Conservation (phyloP, 2,113 vertebrate species). For the Platichthys stellatus region DNA sequence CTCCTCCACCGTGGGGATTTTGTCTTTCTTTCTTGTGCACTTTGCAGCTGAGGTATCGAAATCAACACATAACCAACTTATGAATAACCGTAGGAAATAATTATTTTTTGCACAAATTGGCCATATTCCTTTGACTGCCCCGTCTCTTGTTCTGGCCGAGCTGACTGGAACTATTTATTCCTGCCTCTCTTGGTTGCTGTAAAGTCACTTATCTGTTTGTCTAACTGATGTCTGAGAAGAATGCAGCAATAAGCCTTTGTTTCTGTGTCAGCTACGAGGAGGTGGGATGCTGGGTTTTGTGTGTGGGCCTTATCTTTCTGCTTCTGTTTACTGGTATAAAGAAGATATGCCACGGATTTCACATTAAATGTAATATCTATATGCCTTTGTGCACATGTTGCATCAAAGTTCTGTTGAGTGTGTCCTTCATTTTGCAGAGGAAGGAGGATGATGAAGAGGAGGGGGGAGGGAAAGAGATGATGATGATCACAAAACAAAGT, state of each 20-base stretch:
- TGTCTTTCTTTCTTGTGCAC: background rate
- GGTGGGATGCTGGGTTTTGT: conserved; percentile 1
- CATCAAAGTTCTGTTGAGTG: background rate
- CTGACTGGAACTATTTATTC: conserved; percentile 56
- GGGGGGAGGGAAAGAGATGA: background rate
- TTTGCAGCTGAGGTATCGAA: background rate
- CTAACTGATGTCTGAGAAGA: conserved; percentile 64
- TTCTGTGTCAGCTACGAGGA: conserved; percentile 44
- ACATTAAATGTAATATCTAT: background rate
- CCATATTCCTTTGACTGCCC: conserved; percentile 10
- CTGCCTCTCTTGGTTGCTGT: conserved; percentile 45
- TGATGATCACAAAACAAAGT: conserved; percentile 9
- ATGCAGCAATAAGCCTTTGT: conserved; percentile 73
- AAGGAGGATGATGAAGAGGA: background rate
- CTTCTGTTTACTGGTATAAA: background rate
- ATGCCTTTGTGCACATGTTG: background rate
- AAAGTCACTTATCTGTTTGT: conserved; percentile 71
- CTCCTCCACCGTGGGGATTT: background rate
- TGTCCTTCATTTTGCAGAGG: background rate
- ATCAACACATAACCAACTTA: background rate
- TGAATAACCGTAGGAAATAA: background rate
- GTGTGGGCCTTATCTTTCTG: background rate
- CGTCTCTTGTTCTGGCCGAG: conserved; percentile 51
- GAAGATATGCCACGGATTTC: background rate
- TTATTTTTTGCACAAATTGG: background rate